Base-by-base conservation (phyloP, 1,140 invertebrate genomes). In the Coelopa frigida region DNA sequence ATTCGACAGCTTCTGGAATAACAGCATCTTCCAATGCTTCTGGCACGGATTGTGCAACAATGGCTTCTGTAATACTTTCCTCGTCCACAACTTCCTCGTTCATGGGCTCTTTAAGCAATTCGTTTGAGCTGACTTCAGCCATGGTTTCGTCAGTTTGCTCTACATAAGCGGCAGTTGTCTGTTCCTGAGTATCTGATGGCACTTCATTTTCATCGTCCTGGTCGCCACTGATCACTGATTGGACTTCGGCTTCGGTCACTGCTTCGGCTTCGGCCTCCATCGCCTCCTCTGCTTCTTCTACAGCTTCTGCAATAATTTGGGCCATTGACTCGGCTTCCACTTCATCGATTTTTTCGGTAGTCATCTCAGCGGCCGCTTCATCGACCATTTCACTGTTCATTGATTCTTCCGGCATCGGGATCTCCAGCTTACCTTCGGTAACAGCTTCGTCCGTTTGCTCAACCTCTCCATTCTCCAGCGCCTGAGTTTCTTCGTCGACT, bases 231-330 rank as follows among this genome's bases (percentile, higher is more conserved):
- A 33, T 12, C 0, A 36, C 24, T 11, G 6, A 3, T 45, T 36
- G 24, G 0, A 14, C 33, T 17, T 35, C 44, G 5, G 29, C 5
- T 38, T 39, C 17, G 3, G 17, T 20, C 21, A 17, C 33, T 32
- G 12, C 33, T 35, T 35, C 21, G n/a, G 22, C 15, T 26, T 41
- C 12, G 21, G 12, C 37, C 4, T 55, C 44, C 11, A 51, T 37
- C 17, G 39, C 24, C 36, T 29, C 32, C n/a, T 40, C 36, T 42
- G 39, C 24, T n/a, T 32, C 46, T 15, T 53, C 33, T 2, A 49
- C 46, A 21, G 44, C 21, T 26, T 49, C 46, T 22, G 48, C 43
- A 23, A 49, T 10, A 8, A 29, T 29, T 29, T 29, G 8, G 14
- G 14, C 27, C 27, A 29, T 29, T 29, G 27, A 29, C 27, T 29